A percentile compares a stretch with the other conserved stretches of the same genome.
phyloP scores from a whole-genome alignment of 1,140 invertebrate species.

The Pseudomyrmex dendroicus region DNA sequence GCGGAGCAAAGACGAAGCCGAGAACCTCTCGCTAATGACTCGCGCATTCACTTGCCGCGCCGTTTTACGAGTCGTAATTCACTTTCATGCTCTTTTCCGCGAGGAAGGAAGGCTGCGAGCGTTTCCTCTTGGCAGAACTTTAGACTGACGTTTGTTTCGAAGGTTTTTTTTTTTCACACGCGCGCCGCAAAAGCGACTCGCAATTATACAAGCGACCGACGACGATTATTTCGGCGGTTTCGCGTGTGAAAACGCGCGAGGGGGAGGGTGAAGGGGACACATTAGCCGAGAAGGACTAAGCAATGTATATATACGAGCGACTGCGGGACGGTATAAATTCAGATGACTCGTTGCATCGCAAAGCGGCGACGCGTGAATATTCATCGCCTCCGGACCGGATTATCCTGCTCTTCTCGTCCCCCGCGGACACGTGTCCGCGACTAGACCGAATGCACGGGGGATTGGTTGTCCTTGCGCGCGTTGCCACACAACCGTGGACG shows the following conservation, averaged over 20 bases:
- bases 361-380: slow-evolving; percentile 67
- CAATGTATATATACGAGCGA: background rate
- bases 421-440: slow-evolving; percentile 43
- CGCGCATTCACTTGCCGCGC: background rate
- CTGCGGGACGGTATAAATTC: slow-evolving; percentile 64
- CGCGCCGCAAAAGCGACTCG: background rate
- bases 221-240: slow-evolving; percentile 25
- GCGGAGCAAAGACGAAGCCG: too few species aligned
- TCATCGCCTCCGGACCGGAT: slow-evolving; percentile 54
- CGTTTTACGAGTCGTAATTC: slow-evolving; percentile 14
- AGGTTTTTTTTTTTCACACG: too few species aligned
- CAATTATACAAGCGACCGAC: slow-evolving; percentile 22
- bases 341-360: slow-evolving; percentile 66
- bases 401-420: slow-evolving; percentile 4
- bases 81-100: slow-evolving; percentile 19
- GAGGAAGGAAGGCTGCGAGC: background rate
- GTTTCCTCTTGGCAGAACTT: background rate
- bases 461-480: slow-evolving; percentile 6
- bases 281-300: slow-evolving; percentile 39
- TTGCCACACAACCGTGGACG: background rate
- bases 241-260: slow-evolving; percentile 2
- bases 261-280: background rate
- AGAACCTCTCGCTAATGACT: too few species aligned
- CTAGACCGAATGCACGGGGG: slow-evolving; percentile 7
- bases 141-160: too few species aligned